Percentiles rank a stretch among this genome's conserved stretches.
Conservation (phyloP, 2,888 invertebrate species). For the Nowickia ferox region DNA sequence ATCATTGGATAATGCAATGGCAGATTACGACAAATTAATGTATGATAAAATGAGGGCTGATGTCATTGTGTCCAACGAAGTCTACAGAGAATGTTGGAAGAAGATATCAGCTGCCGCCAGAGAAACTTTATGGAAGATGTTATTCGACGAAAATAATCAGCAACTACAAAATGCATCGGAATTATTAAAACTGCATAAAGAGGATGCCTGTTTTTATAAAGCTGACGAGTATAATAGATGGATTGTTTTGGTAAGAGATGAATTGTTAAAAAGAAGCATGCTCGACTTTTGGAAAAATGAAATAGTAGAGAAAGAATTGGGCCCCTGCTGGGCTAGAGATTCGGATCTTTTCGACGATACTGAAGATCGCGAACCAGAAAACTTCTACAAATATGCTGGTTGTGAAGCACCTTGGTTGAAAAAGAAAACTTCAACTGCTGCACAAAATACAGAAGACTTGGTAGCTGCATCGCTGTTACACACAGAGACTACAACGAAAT, state of each 20-base stretch:
- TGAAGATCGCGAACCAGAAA: slow-evolving; percentile 75
- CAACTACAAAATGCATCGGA: slow-evolving; percentile 73
- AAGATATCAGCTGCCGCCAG: slow-evolving; percentile 74
- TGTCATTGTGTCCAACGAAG: slow-evolving; percentile 74
- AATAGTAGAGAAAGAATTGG: slow-evolving; percentile 78
- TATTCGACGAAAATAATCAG: slow-evolving; percentile 73
- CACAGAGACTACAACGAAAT: not conserved
- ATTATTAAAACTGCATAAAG: slow-evolving; percentile 79
- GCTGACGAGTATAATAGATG: slow-evolving; percentile 80
- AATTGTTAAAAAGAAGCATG: slow-evolving; percentile 77
- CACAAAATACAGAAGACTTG: not conserved
- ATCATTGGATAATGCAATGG: slow-evolving; percentile 71
- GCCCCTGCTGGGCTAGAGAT: slow-evolving; percentile 78
- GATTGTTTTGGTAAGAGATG: slow-evolving; percentile 79
- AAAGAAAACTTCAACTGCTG: not conserved
- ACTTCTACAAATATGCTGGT: slow-evolving; percentile 78
- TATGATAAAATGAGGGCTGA: slow-evolving; percentile 74
- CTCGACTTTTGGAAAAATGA: slow-evolving; percentile 79
- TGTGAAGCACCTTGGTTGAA: slow-evolving; percentile 61
- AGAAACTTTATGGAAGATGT: slow-evolving; percentile 77
- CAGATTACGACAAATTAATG: slow-evolving; percentile 76
- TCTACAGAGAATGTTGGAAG: slow-evolving; percentile 74
- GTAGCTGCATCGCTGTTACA: not conserved
- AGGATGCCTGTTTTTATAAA: slow-evolving; percentile 81
- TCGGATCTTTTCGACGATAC: slow-evolving; percentile 78